Percentiles rank a stretch among this genome's conserved stretches.
These are phyloP conservation scores for Lutjanus campechanus DNA, from an alignment of 2,797 vertebrate genomes.

Conservation along the genomic window DNA sequence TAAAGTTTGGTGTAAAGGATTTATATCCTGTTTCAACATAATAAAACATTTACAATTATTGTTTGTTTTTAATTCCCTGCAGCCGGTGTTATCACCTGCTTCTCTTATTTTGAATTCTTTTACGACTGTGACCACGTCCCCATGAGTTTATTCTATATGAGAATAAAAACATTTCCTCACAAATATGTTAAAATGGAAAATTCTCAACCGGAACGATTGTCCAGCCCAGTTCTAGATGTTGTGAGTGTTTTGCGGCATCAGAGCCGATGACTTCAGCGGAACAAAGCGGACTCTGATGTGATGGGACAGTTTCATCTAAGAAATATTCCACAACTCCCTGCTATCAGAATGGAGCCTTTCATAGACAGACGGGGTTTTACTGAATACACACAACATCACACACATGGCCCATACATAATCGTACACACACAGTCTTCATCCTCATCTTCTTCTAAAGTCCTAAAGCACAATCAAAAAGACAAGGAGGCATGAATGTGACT, in stretches of 20 bases:
- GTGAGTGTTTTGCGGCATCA: neutral
- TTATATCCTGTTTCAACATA: neutral
- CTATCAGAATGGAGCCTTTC: conserved; percentile 59
- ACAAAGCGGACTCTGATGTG: conserved; percentile 62
- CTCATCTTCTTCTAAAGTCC: neutral
- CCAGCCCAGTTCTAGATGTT: neutral
- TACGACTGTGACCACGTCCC: neutral
- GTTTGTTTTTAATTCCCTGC: neutral
- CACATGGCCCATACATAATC: neutral
- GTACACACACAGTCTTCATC: neutral
- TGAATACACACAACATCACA: conserved; percentile 21
- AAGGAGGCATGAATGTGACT: neutral
- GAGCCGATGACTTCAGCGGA: conserved; percentile 27
- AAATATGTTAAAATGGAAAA: neutral
- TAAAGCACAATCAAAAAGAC: neutral
- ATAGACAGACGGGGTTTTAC: conserved; percentile 23
- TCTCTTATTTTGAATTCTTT: neutral
- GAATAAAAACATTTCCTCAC: neutral
- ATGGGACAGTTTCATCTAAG: conserved; percentile 40
- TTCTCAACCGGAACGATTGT: neutral
- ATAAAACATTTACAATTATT: neutral
- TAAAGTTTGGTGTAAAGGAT: too few relatives aligned
- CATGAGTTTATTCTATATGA: neutral
- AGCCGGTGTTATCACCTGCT: neutral
- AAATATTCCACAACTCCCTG: conserved; percentile 46